Conservation (phyloP, 2,113 vertebrate genomes). For the Mirza zaza region DNA sequence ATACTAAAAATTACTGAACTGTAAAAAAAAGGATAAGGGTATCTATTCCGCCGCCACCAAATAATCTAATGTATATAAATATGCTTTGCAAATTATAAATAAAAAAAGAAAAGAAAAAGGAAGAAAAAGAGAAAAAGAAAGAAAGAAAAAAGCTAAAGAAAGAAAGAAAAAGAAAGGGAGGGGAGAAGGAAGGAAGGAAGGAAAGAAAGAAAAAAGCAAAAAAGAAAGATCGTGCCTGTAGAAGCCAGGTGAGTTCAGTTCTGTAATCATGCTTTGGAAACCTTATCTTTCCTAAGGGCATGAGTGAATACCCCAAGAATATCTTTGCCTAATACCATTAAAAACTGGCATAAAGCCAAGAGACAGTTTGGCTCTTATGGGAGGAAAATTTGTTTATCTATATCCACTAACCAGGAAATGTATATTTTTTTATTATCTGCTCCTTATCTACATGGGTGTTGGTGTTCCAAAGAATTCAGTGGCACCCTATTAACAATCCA, state of each 20-base stretch:
- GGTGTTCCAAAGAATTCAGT: background rate
- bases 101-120: background rate
- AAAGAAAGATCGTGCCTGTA: background rate
- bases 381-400: background rate
- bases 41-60: background rate
- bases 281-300: background rate
- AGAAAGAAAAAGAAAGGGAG: background rate
- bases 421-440: background rate
- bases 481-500: background rate
- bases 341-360: background rate
- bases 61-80: background rate
- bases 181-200: background rate
- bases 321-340: background rate
- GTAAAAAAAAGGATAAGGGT: background rate
- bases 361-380: background rate
- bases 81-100: background rate
- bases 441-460: background rate
- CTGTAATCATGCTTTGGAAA: background rate
- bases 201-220: background rate
- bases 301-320: background rate
- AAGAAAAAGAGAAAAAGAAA: background rate
- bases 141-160: background rate
- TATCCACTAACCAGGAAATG: background rate
- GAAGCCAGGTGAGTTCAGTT: background rate
- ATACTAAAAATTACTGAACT: background rate